These are phyloP conservation scores for Sinosuthora webbiana DNA, from an alignment of 2,113 vertebrate genomes.

Conservation along the genomic window DNA sequence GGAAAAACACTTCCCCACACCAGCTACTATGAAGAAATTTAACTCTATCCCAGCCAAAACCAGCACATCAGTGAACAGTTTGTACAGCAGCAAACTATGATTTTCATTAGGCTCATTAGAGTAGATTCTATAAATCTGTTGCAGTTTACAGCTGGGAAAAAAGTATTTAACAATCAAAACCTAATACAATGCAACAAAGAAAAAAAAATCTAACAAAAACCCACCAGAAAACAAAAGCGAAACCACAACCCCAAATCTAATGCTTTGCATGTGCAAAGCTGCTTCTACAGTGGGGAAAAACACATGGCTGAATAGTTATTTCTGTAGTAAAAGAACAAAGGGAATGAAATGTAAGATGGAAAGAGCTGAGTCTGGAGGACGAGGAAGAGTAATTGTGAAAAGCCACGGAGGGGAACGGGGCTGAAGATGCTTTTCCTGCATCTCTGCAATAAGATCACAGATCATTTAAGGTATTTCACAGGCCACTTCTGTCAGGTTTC, in stretches of 20 bases:
- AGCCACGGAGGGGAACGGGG: background rate
- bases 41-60: background rate
- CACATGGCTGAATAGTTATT: background rate
- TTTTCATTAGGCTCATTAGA: background rate
- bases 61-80: background rate
- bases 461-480: background rate
- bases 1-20: background rate
- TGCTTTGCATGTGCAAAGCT: background rate
- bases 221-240: background rate
- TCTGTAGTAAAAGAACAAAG: background rate
- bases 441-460: background rate
- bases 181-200: background rate
- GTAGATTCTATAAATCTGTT: background rate
- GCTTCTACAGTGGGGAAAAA: background rate
- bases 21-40: background rate
- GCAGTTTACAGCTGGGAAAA: background rate
- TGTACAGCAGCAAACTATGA: background rate
- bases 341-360: background rate
- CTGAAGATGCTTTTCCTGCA: background rate
- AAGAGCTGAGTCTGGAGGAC: background rate
- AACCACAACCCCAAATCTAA: background rate
- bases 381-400: background rate
- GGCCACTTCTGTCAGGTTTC: background rate
- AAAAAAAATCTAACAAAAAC: background rate
- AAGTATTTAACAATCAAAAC: background rate